Base-by-base conservation (phyloP, 2,797 vertebrate genomes). In the Morelia viridis region DNA sequence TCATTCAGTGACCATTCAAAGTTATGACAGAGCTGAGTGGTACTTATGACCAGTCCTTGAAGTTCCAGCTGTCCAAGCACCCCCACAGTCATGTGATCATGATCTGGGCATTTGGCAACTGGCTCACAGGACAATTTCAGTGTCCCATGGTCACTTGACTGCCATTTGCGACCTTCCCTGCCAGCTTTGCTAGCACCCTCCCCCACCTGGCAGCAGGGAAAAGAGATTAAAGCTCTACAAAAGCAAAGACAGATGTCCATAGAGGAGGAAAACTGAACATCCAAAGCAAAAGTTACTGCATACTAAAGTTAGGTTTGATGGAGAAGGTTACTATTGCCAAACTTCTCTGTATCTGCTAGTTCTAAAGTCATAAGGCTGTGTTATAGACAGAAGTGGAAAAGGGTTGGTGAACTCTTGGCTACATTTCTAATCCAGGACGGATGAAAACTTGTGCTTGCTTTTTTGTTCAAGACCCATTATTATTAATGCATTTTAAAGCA, bases 401-500 rank as follows among this genome's bases (percentile, higher is more conserved):
- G 7, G 41, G 56, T 90, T 35, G 56, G 61, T 58, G 26, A 60
- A 46, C 35, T 76, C 31, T 89, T 58, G 53, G 53, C 57, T 89
- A 4, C 35, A 58, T 95, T 94, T 90, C 88, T 94, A 90, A 93
- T 94, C 91, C 58, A 87, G 88, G 62, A 91, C 95, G 56, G 94
- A 92, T 90, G 91, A 95, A 95, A 95, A 92, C 91, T 95, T 96
- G 96, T 95, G 95, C 95, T 95, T 46, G 19, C 35, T 41, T 80
- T 35, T 46, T 46, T 80, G 71, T 94, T 92, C 95, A 91, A 94
- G 92, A 96, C 97, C 93, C 92, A 91, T 22, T 97, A 97, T 97
- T 96, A 97, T 96, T 95, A 91, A 97, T 97, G 94, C 96, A 58
- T 85, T 95, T 95, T 96, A 95, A 95, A 96, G 95, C 94, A 97